These are phyloP conservation scores for Dasypogon diadema DNA, from an alignment of 2,888 invertebrate genomes.

Conservation along the genomic window DNA sequence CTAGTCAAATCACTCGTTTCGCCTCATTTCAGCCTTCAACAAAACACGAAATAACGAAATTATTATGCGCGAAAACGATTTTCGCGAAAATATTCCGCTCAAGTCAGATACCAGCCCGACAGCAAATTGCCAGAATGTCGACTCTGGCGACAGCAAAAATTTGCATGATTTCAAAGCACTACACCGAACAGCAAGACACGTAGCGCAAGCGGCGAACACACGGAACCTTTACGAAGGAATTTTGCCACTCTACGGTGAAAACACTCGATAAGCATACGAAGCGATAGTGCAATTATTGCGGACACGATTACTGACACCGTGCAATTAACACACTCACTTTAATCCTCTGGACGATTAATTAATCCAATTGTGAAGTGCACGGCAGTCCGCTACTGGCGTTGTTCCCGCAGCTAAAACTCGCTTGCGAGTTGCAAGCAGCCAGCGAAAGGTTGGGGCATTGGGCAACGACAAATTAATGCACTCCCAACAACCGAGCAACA, in stretches of 20 bases:
- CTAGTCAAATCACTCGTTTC: background rate
- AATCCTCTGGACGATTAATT: slow-evolving; percentile 43
- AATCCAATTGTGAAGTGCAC: slow-evolving; percentile 27
- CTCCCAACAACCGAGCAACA: slow-evolving; percentile 15
- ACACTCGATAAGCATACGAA: background rate
- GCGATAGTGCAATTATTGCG: no score
- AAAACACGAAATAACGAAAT: background rate
- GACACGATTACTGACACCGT: slow-evolving; percentile 31
- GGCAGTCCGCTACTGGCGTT: background rate
- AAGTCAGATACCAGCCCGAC: background rate
- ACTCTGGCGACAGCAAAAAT: background rate
- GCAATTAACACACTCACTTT: slow-evolving; percentile 43
- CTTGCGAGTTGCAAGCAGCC: background rate
- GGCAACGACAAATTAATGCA: slow-evolving; percentile 16
- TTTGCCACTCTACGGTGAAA: background rate
- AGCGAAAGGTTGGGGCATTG: background rate
- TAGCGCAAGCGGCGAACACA: no score
- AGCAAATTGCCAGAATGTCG: background rate
- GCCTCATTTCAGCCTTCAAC: background rate
- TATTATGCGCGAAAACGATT: background rate
- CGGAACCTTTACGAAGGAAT: no score
- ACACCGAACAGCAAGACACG: no score
- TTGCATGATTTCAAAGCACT: background rate
- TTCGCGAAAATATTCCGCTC: background rate
- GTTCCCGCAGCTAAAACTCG: background rate